Evolutionary conservation across 2,888 invertebrate genomes (phyloP).

Genomic region (Tetrapedia diversipes): DNA sequence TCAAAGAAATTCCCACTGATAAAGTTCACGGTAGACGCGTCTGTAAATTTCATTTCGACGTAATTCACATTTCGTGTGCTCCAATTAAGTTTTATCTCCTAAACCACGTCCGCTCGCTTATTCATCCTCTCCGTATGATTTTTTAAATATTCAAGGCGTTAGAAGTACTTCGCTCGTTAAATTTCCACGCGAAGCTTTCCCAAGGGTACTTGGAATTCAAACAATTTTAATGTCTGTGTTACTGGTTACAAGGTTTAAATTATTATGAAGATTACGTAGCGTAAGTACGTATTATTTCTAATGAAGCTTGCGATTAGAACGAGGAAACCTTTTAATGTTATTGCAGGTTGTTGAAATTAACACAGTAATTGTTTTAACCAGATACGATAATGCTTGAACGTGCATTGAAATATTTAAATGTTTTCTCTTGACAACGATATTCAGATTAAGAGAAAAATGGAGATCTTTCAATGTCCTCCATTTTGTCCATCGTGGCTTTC

Average conservation of each 20-base stretch:
- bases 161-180: neutral
- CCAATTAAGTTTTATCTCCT: conserved; percentile 2
- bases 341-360: conserved; percentile 9
- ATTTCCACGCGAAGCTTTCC: neutral
- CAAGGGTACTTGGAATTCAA: neutral
- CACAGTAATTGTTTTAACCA: neutral
- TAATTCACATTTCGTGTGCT: too few relatives aligned
- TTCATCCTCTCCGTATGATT: too few relatives aligned
- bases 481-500: too few relatives aligned
- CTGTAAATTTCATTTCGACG: neutral
- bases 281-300: conserved; percentile 14
- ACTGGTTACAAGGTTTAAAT: neutral
- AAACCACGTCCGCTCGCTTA: neutral
- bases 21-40: neutral
- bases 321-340: neutral
- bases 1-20: neutral
- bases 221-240: neutral
- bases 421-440: conserved; percentile 5
- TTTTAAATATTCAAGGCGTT: too few relatives aligned
- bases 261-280: conserved; percentile 8
- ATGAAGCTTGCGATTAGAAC: conserved; percentile 24
- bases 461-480: neutral
- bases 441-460: neutral
- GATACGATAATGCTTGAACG: neutral
- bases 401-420: neutral